A percentile compares a stretch with the other conserved stretches of the same genome.
Conservation (phyloP, 2,797 vertebrate species). For the Apogon talboti region DNA sequence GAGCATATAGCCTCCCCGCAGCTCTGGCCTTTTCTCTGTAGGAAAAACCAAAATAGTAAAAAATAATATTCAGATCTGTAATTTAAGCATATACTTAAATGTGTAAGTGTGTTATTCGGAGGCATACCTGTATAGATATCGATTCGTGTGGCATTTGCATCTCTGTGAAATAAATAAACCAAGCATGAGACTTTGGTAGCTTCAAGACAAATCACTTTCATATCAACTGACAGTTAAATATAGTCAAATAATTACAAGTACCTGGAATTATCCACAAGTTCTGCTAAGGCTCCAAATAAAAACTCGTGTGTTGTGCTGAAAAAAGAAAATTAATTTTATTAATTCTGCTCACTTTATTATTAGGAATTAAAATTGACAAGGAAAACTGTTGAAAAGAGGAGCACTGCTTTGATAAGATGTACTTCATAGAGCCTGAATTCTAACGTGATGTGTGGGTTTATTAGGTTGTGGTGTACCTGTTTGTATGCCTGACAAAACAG, state of each 20-base stretch:
- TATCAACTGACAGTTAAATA: not conserved
- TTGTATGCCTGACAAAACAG: no score
- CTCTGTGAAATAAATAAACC: constrained; percentile 82
- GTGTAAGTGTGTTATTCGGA: constrained; percentile 8
- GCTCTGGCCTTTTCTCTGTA: constrained; percentile 89
- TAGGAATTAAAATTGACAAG: not conserved
- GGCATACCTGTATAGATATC: constrained; percentile 94
- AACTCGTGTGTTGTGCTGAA: constrained; percentile 98
- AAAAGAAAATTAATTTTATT: constrained; percentile 42
- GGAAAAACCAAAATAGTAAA: constrained; percentile 14
- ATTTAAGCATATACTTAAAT: not conserved
- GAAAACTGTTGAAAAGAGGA: not conserved
- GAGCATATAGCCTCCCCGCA: constrained; percentile 94
- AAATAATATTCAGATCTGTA: no score
- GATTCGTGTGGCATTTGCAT: constrained; percentile 96
- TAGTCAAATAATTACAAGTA: constrained; percentile 63
- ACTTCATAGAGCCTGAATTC: not conserved
- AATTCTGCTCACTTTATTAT: constrained; percentile 12
- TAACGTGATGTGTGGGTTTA: not conserved
- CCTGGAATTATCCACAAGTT: constrained; percentile 99
- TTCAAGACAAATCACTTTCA: not conserved
- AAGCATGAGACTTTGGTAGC: constrained; percentile 12
- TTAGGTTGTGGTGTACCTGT: not conserved
- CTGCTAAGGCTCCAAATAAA: constrained; percentile 97
- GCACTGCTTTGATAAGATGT: not conserved